These are phyloP conservation scores for Lepeophtheirus nordmannii DNA, from an alignment of 2,888 invertebrate genomes.

Conservation along the genomic window DNA sequence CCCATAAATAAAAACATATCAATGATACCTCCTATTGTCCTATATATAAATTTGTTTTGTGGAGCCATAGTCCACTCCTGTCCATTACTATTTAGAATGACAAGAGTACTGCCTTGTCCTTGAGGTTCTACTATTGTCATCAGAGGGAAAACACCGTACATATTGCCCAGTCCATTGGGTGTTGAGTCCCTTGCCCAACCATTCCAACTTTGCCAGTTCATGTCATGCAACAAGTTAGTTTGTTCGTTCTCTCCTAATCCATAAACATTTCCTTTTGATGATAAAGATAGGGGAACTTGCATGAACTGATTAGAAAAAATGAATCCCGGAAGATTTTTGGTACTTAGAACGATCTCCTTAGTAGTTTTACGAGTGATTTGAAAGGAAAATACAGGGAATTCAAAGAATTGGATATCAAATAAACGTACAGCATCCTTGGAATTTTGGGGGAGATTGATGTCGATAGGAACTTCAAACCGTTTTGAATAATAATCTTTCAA, in stretches of 20 bases:
- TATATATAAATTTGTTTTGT: background rate
- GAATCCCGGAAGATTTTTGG: conserved; percentile 33
- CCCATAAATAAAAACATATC: conserved; percentile 35
- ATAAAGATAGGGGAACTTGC: conserved; percentile 35
- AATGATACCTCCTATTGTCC: conserved; percentile 31
- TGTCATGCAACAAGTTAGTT: conserved; percentile 32
- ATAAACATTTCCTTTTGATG: conserved; percentile 33
- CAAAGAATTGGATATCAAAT: conserved; percentile 28
- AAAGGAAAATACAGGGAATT: conserved; percentile 31
- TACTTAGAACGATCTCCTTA: conserved; percentile 31
- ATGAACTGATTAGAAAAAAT: conserved; percentile 37
- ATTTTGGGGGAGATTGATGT: conserved; percentile 29
- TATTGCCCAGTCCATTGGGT: conserved; percentile 26
- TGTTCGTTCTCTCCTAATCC: conserved; percentile 38
- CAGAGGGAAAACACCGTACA: conserved; percentile 7
- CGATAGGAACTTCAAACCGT: conserved; percentile 28
- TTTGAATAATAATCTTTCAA: conserved; percentile 22
- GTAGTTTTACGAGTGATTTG: conserved; percentile 31
- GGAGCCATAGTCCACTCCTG: conserved; percentile 11
- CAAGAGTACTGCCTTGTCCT: background rate
- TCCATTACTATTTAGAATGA: conserved; percentile 19
- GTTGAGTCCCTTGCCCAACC: conserved; percentile 34
- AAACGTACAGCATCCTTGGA: conserved; percentile 26
- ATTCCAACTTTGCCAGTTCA: conserved; percentile 33
- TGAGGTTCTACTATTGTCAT: background rate